Base-by-base conservation (phyloP, 2,888 invertebrate genomes). In the Empis livida region DNA sequence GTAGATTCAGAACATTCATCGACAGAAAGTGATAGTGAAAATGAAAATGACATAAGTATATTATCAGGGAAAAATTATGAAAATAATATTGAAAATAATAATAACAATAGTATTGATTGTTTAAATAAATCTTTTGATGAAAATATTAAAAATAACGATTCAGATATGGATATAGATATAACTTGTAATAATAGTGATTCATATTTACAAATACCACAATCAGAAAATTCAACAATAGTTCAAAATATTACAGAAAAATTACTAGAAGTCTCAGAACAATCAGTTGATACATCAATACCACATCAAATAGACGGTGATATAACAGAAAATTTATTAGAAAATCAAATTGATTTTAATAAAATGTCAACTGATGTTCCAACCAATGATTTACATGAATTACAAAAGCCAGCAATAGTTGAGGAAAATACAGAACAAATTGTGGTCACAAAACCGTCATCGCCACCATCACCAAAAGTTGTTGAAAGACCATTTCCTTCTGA, bases 1-100 rank as follows among this genome's bases (percentile, higher is more conserved):
- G 65, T 65, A 15, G 65, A 67, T 51, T 66, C 64, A n/a, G 68
- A 61, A 40, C 52, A 54, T 17, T 65, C 65, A 17, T 64, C 67
- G 8, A 61, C 63, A 1, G 68, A 68, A 27, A 64, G 61, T 43
- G 67, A 64, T 14, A 65, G 63, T 5, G 61, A 63, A n/a, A 54
- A 52, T 15, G 52, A 55, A n/a, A 50, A 46, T 11, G 35, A n/a
- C 5, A 35, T 35, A n/a, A n/a, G 13, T 35, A n/a, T n/a, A n/a
- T 13, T 13, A n/a, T n/a, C 13, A 13, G 35, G n/a, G 10, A n/a
- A 13, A 35, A 35, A n/a, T 35, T 5, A n/a, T 35, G n/a, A n/a
- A n/a, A 35, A 35, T n/a, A 35, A n/a, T n/a, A 35, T 3, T n/a
- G 8, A n/a, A 6, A n/a, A 35, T n/a, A 35, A n/a, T 35, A 35